phyloP scores from a whole-genome alignment of 2,888 invertebrate species.

The Corythucha ciliata region DNA sequence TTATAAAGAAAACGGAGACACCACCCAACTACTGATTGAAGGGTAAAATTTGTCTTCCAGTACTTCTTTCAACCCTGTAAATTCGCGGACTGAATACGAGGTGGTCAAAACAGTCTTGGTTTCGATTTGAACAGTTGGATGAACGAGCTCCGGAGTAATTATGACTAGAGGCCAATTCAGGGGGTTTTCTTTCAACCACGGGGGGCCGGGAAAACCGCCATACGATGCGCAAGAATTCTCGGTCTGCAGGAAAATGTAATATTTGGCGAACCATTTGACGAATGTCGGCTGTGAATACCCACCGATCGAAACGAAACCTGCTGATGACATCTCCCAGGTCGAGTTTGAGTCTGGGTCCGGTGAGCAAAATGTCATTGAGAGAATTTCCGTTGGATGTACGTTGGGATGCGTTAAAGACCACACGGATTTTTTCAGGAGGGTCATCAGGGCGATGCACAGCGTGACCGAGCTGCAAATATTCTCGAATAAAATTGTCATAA shows the following conservation, averaged over 20 bases:
- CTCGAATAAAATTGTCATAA: no score
- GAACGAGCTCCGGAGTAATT: no score
- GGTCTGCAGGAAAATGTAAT: neutral
- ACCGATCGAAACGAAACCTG: neutral
- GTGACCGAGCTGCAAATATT: no score
- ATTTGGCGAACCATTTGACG: conserved; percentile 10
- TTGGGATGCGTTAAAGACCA: conserved; percentile 7
- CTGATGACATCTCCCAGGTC: neutral
- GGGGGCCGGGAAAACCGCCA: conserved; percentile 3
- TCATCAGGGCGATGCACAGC: conserved; percentile 1
- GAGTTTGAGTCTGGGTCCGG: neutral
- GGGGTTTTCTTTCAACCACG: no score
- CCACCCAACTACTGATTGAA: no score
- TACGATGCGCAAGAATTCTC: conserved; percentile 1
- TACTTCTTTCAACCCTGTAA: no score
- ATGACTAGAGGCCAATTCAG: no score
- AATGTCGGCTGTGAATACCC: neutral
- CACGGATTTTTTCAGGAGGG: conserved; percentile 9
- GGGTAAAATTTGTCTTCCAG: no score
- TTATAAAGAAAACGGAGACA: no score
- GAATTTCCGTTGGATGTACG: neutral
- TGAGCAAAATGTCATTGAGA: neutral
- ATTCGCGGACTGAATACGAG: no score
- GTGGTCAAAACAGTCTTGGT: no score
- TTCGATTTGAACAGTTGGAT: no score